These are phyloP conservation scores for Macroglossus sobrinus DNA, from an alignment of 2,113 vertebrate species.

Conservation along the genomic window DNA sequence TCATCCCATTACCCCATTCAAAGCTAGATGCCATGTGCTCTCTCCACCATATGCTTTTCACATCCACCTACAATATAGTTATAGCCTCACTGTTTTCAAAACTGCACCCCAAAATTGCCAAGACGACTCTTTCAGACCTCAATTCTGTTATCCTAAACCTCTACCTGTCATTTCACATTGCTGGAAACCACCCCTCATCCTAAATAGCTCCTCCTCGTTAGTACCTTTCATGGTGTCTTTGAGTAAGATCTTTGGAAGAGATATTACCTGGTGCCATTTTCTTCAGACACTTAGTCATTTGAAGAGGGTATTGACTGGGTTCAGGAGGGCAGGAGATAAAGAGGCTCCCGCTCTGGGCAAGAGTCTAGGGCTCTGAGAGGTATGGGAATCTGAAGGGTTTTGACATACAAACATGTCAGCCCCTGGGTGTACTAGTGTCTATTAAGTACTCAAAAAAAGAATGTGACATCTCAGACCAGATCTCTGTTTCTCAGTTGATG, in stretches of 20 bases:
- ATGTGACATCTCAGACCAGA: background rate
- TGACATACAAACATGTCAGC: fast-evolving
- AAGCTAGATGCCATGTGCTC: too few species aligned
- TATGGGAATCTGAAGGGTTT: background rate
- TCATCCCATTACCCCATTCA: background rate
- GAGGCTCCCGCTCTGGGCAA: background rate
- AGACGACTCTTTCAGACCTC: background rate
- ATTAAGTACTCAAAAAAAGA: background rate
- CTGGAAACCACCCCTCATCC: too few species aligned
- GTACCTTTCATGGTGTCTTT: background rate
- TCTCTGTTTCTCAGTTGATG: background rate
- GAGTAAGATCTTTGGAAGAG: background rate
- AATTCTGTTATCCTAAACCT: background rate
- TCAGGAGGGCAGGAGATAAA: too few species aligned
- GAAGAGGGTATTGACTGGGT: too few species aligned
- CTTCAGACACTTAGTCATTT: background rate
- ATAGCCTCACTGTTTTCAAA: background rate
- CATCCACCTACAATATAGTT: background rate
- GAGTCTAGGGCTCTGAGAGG: background rate
- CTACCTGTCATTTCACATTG: background rate
- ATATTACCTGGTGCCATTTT: background rate
- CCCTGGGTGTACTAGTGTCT: fast-evolving
- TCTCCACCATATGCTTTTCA: background rate
- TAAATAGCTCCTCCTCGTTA: background rate
- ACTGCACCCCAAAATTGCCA: too few species aligned